Evolutionary conservation across 2,113 vertebrate genomes (phyloP).

Genomic region (Dendrocopos noguchii): DNA sequence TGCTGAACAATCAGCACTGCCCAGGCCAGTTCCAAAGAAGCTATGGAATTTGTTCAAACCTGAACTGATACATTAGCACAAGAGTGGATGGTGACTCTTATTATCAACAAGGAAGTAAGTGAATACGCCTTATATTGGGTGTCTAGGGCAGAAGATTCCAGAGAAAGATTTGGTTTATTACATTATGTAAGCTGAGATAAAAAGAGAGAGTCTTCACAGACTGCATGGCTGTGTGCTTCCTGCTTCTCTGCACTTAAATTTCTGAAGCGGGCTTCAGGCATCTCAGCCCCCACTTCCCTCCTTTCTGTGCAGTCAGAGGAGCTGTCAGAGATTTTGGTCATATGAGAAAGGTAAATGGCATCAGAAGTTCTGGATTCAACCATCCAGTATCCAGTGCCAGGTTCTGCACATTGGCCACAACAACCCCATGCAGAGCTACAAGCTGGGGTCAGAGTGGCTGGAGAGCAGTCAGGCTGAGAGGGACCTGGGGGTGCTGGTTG

Average conservation of each 20-base stretch:
- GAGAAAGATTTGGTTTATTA: not conserved
- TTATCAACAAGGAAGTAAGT: not conserved
- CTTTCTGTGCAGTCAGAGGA: not conserved
- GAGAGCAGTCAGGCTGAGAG: too few relatives aligned
- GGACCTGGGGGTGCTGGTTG: too few relatives aligned
- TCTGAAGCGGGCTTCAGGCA: not conserved
- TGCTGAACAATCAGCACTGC: not conserved
- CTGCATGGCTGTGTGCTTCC: not conserved
- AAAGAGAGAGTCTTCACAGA: not conserved
- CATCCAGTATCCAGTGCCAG: too few relatives aligned
- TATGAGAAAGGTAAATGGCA: not conserved
- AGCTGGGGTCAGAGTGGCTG: too few relatives aligned
- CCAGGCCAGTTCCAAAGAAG: not conserved
- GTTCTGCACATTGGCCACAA: too few relatives aligned
- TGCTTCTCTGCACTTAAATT: not conserved
- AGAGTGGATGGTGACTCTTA: not conserved
- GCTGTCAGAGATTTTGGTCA: not conserved
- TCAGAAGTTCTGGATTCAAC: not conserved
- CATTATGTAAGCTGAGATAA: not conserved
- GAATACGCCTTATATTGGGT: not conserved
- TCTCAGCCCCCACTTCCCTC: not conserved
- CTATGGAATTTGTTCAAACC: not conserved
- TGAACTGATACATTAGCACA: not conserved
- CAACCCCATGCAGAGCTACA: too few relatives aligned
- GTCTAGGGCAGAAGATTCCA: not conserved